Percentiles rank a stretch among this genome's conserved stretches.
phyloP scores from a whole-genome alignment of 2,797 vertebrate species.

The Cirrhinus molitorella region DNA sequence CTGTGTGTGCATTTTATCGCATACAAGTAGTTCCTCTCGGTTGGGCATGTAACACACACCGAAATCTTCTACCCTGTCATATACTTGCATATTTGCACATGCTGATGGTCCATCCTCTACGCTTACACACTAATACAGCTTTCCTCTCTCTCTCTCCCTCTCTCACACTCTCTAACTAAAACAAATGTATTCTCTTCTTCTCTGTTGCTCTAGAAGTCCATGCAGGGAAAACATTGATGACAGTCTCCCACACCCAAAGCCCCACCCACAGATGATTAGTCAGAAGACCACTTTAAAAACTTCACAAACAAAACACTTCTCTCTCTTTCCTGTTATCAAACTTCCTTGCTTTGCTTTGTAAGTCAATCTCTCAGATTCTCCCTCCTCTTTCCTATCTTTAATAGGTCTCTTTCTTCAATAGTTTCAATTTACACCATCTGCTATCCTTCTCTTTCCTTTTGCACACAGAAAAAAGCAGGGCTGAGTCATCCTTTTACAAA shows the following conservation, averaged over 20 bases:
- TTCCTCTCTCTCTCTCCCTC: background rate
- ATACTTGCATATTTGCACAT: conserved; percentile 82
- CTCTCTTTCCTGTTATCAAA: conserved; percentile 7
- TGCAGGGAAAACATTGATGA: conserved; percentile 55
- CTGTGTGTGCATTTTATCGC: conserved; percentile 20
- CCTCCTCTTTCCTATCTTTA: conserved; percentile 81
- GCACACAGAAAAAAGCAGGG: conserved; percentile 24
- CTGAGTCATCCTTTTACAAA: conserved; percentile 51
- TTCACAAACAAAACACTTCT: background rate
- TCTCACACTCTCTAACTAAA: background rate
- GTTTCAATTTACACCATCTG: conserved; percentile 68
- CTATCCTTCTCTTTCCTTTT: conserved; percentile 12
- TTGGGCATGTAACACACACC: background rate
- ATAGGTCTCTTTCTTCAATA: conserved; percentile 67
- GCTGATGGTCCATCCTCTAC: conserved; percentile 81
- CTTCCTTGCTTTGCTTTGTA: background rate
- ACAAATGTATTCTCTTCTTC: conserved; percentile 73
- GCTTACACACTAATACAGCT: conserved; percentile 65
- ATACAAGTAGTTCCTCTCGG: background rate
- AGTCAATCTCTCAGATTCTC: conserved; percentile 71
- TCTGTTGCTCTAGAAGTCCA: conserved; percentile 71
- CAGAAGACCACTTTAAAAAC: conserved; percentile 28
- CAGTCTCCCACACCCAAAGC: conserved; percentile 44
- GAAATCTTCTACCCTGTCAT: background rate
- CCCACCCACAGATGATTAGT: conserved; percentile 38